Evolutionary conservation across 1,140 invertebrate genomes (phyloP).

Genomic region (Pseudachorutes palmiensis): DNA sequence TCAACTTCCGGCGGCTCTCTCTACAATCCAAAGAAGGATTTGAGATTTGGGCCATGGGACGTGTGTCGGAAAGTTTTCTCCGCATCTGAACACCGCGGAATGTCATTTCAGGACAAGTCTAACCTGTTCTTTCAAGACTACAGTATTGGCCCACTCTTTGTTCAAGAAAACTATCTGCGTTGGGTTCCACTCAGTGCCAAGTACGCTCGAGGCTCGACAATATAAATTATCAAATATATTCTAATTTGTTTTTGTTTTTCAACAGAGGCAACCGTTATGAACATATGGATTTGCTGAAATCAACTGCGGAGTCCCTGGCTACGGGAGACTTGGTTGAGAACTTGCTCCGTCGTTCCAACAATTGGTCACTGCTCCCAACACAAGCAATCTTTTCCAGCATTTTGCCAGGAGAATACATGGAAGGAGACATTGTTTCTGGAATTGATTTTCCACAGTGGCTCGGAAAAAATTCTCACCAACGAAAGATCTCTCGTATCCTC

Average conservation of each 20-base stretch:
- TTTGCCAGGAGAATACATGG: conserved; percentile 75
- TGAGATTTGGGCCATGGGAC: conserved; percentile 77
- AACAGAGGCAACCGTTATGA: conserved; percentile 39
- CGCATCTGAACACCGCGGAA: conserved; percentile 66
- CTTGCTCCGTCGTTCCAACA: conserved; percentile 63
- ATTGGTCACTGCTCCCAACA: conserved; percentile 82
- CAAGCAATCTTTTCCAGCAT: conserved; percentile 88
- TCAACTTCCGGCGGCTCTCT: conserved; percentile 45
- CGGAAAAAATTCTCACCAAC: conserved; percentile 81
- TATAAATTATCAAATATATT: neutral
- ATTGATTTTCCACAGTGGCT: conserved; percentile 92
- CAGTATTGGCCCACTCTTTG: conserved; percentile 85
- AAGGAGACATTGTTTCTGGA: conserved; percentile 63
- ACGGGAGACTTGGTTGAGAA: conserved; percentile 77
- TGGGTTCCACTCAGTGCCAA: conserved; percentile 22
- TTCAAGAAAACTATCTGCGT: conserved; percentile 90
- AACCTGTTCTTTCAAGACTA: conserved; percentile 97
- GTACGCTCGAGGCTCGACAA: conserved; percentile 1
- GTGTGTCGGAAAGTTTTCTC: conserved; percentile 83
- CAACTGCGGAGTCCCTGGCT: conserved; percentile 73
- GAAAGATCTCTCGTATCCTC: conserved; percentile 70
- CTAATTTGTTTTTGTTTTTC: neutral
- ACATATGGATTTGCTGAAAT: conserved; percentile 60
- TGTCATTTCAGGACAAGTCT: conserved; percentile 76
- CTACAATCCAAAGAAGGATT: conserved; percentile 58